Evolutionary conservation across 2,113 vertebrate genomes (phyloP).

Genomic region (Geothlypis trichas): DNA sequence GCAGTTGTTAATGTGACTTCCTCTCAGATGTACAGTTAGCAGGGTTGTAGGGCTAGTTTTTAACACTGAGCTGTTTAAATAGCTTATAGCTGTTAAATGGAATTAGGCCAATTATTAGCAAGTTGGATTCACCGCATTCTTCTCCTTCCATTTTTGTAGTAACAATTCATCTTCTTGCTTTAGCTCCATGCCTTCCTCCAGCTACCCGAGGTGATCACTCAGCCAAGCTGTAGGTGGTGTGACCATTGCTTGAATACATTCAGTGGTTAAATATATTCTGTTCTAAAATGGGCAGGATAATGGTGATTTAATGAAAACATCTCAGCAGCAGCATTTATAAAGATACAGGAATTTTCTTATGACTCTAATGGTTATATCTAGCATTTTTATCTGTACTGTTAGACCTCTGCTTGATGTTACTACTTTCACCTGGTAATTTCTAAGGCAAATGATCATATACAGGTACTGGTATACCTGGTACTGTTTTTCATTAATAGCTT

Average conservation of each 20-base stretch:
- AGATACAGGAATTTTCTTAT: neutral
- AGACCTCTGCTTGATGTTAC: neutral
- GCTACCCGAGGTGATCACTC: neutral
- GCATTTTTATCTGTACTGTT: neutral
- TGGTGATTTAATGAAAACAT: constrained; percentile 16
- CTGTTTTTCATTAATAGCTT: neutral
- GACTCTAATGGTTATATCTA: neutral
- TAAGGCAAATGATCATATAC: neutral
- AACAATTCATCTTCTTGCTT: neutral
- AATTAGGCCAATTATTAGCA: neutral
- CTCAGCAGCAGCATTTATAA: neutral
- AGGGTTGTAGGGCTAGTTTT: neutral
- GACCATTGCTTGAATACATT: constrained; percentile 31
- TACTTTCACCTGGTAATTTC: neutral
- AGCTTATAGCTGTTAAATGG: neutral
- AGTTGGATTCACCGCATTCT: neutral
- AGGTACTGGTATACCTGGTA: neutral
- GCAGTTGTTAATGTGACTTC: neutral
- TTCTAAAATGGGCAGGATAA: constrained; percentile 32
- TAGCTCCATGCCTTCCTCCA: neutral
- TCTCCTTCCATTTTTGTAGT: neutral
- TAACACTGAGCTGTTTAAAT: neutral
- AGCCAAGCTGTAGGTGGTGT: neutral
- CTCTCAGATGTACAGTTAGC: neutral
- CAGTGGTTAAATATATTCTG: constrained; percentile 50